A percentile compares a stretch with the other conserved stretches of the same genome.
Conservation (phyloP, 2,888 invertebrate genomes). For the Blomia tropicalis region DNA sequence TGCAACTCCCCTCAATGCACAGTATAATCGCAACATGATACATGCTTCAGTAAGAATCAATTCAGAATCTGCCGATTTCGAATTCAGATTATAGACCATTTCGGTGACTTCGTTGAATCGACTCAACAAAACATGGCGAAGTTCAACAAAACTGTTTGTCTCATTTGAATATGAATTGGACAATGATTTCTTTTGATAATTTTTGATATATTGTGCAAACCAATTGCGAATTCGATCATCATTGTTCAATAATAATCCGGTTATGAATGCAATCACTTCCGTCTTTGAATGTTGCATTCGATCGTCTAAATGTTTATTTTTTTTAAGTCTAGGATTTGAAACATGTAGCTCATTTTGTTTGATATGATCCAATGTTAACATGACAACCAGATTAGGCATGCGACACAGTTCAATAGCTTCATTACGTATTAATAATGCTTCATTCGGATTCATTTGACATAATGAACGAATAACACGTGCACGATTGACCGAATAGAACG, state of each 20-base stretch:
- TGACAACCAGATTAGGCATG: conserved; percentile 72
- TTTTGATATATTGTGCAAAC: conserved; percentile 79
- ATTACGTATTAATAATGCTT: conserved; percentile 63
- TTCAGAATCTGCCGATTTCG: conserved; percentile 35
- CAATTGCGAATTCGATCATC: conserved; percentile 75
- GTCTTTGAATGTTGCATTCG: not conserved
- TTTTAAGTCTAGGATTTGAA: not conserved
- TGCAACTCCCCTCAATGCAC: conserved; percentile 78
- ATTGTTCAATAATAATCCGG: conserved; percentile 71
- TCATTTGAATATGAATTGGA: not conserved
- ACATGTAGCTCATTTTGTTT: not conserved
- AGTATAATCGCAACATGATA: conserved; percentile 72
- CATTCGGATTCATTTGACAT: conserved; percentile 73
- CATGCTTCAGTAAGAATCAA: conserved; percentile 63
- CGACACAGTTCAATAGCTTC: conserved; percentile 75
- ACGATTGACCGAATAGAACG: conserved; percentile 55
- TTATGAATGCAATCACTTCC: conserved; percentile 62
- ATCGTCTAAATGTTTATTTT: conserved; percentile 24
- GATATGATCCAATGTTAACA: conserved; percentile 50
- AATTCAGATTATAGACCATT: not conserved
- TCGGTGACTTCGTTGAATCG: conserved; percentile 15
- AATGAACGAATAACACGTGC: conserved; percentile 58
- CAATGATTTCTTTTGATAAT: conserved; percentile 49
- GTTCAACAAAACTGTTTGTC: conserved; percentile 13
- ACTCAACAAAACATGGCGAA: conserved; percentile 16